Evolutionary conservation across 2,113 vertebrate species (phyloP), one percentile per base, ranked within the genome.

Genomic region (Nematolebias whitei): DNA sequence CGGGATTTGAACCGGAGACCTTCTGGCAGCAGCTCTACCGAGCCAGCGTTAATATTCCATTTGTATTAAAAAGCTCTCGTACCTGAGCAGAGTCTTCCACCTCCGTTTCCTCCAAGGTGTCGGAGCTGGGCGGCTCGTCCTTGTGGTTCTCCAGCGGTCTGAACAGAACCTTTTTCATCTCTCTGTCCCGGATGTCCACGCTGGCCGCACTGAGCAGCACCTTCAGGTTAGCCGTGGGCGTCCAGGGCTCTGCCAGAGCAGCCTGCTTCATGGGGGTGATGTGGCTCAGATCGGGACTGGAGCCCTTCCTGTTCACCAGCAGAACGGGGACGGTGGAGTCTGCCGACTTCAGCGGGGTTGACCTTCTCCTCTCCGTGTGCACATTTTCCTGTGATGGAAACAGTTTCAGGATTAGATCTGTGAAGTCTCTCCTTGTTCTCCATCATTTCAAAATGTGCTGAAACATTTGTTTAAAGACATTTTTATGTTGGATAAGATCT

Each of bases 121-220:
- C 88, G 9, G 80, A 76, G 38, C 68, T 81, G 0, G 7, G 23
- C 0, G 62, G 51, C 45, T 41, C 6, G 4, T 77, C 80, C 19
- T 48, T 63, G 40, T 89, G 84, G 0, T 91, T 90, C 71, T 98
- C 95, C 65, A 95, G 94, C 45, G 94, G 95, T 59, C 94, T 90
- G 58, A 97, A 96, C 12, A 96, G 93, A 4, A 91, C 94, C 82
- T 98, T 98, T 49, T 93, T 98, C 93, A 97, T 96, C 85, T 98
- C 96, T 47, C 96, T 85, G 90, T 91, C 95, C 69, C 96, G 85
- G 48, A 99, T 98, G 88, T 99, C 98, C 0, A 96, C 96, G 77
- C 96, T 98, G 1, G 95, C 97, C 0, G 95, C 98, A 2, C 95
- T 98, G 70, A 98, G 96, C 63, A 99, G 92, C 93, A 99, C 95